Base-by-base conservation (phyloP, 2,888 invertebrate species). In the Gandaritis pyraliata region DNA sequence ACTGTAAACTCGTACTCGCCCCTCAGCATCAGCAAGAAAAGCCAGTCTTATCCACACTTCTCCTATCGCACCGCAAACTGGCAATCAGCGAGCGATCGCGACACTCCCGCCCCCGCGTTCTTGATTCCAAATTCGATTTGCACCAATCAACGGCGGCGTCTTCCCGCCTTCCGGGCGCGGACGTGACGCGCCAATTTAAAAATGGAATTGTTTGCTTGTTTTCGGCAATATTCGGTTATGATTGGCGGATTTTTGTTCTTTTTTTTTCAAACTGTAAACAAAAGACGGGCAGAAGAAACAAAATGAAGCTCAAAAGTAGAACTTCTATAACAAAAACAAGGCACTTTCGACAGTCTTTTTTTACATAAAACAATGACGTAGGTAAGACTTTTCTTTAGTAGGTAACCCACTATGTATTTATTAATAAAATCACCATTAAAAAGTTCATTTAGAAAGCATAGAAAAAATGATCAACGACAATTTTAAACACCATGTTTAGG, bases 81-180 rank as follows among this genome's bases (percentile, higher is more conserved):
- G 90, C 91, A 91, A 92, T 91, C 91, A 90, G 90, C 86, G 86
- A 89, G 81, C 89, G 90, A 92, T 92, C 91, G 91, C 89, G 87
- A 90, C 91, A 89, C 91, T 72, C 69, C 71, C 65, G 68, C 47
- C 60, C 66, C 69, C 67, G 56, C 72, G 33, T 70, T 66, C 69
- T 87, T 88, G 88, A 86, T 88, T 86, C 89, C 90, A 91, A 91
- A 92, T 89, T 89, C 90, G 90, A 91, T 92, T 92, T 91, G 90
- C 89, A 91, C 91, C 91, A 92, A 92, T 92, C 91, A 92, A 88
- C 88, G 87, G 83, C 87, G 84, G 80, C 86, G 90, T 90, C 90
- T 90, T 90, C 89, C 90, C 91, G 90, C 90, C 89, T 90, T 86
- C 84, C 81, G 73, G 23, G 80, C 76, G 80, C 81, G 86, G 86